Base-by-base conservation (phyloP, 2,113 vertebrate species). In the Vulpes ferrilata region DNA sequence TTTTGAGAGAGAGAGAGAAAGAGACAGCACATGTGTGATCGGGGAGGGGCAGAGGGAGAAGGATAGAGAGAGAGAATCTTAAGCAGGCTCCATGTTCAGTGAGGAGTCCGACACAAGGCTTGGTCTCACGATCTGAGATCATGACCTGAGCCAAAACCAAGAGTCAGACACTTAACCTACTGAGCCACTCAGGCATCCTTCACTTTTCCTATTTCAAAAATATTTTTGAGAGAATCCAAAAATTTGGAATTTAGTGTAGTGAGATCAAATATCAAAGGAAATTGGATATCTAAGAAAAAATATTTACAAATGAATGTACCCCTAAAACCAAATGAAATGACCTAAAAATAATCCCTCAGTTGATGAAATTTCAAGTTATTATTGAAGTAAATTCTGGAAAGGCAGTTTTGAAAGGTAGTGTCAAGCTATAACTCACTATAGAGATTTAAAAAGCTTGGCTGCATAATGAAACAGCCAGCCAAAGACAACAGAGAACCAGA, bases 341-440 rank as follows among this genome's bases (percentile, higher is more conserved):
- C 17, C n/a, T 73, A n/a, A 53, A 84, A 94, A 73, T 78, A 76
- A 93, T 92, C 65, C 27, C 2, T 79, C 85, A 65, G 38, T 74
- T 87, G 32, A 90, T 86, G 55, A 93, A 71, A 97, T 71, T 85
- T 5, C 88, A 82, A 81, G 67, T 73, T 57, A n/a, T 82, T 17
- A 82, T 19, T 78, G 30, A 97, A 95, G 22, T 73, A 65, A 60
- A 88, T 96, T 93, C 30, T 80, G 11, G 25, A 43, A 51, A 79
- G n/a, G 16, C 22, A 59, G 3, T 57, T 83, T 82, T 67, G n/a
- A 90, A 92, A 96, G n/a, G 38, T 22, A 19, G 35, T 30, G 38
- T 2, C 57, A 30, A 88, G 10, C 53, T 81, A 0, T 57, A 53
- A 53, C 65, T 76, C 10, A 55, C 11, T 11, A 13, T 19, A 10